phyloP scores from a whole-genome alignment of 2,797 vertebrate species.

The Myotis findleyi region DNA sequence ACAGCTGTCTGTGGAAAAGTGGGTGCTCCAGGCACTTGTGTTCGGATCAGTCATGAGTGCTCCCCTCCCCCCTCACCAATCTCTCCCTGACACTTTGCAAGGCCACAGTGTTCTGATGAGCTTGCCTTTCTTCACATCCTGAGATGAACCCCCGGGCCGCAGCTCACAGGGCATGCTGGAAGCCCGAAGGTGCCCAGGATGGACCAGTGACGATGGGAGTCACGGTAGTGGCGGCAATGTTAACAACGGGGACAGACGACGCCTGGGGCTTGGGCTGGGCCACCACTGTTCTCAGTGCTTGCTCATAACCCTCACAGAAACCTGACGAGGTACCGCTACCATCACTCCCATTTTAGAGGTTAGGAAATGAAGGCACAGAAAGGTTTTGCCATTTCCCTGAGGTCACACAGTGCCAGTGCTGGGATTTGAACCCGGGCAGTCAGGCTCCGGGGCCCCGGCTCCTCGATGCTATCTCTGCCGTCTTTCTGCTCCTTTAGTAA shows the following conservation, averaged over 20 bases:
- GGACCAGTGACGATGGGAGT: background rate
- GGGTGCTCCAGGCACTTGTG: too few relatives aligned
- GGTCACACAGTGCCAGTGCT: background rate
- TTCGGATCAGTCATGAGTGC: background rate
- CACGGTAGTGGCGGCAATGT: accelerated
- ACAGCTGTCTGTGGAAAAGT: background rate
- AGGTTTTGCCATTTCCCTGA: background rate
- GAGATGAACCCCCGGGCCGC: background rate
- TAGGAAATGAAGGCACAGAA: background rate
- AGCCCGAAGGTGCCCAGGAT: background rate
- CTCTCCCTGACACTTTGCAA: background rate
- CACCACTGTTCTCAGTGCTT: background rate
- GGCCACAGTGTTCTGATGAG: background rate
- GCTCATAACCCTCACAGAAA: background rate
- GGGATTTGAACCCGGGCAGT: background rate
- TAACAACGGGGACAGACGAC: background rate
- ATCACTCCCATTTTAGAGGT: background rate
- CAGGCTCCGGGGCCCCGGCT: background rate
- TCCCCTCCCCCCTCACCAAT: accelerated
- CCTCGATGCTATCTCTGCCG: background rate
- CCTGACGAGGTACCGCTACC: background rate
- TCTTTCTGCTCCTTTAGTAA: background rate
- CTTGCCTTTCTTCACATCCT: background rate
- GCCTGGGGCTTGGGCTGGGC: too few relatives aligned
- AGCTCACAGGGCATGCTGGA: background rate